Evolutionary conservation across 2,113 vertebrate genomes (phyloP).

Genomic region (Hypocryptadius cinnamomeus): DNA sequence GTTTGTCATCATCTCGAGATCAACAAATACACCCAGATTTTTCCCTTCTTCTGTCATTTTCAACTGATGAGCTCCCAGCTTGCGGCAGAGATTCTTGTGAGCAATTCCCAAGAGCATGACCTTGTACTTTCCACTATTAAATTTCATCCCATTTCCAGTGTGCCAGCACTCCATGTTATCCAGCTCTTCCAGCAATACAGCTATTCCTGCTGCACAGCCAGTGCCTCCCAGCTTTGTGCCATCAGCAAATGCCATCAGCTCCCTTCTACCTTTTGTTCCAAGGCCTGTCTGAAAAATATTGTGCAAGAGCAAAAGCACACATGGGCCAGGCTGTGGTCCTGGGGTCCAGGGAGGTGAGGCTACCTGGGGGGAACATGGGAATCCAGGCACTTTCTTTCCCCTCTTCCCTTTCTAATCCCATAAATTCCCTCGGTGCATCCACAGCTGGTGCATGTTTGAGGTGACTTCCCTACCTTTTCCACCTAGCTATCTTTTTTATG

Average conservation of each 20-base stretch:
- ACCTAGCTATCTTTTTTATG: neutral
- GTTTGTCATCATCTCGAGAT: neutral
- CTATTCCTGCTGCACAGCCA: neutral
- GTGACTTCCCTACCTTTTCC: neutral
- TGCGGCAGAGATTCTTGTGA: neutral
- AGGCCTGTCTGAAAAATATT: neutral
- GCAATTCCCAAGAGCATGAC: slow-evolving; percentile 18
- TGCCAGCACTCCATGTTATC: neutral
- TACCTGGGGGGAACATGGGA: neutral
- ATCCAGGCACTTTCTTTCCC: neutral
- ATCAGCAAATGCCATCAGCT: neutral
- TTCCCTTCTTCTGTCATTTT: slow-evolving; percentile 2
- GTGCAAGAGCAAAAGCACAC: neutral
- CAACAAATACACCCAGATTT: slow-evolving; percentile 26
- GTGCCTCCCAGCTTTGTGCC: neutral
- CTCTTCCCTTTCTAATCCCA: neutral
- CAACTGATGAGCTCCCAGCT: neutral
- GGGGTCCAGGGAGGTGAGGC: neutral
- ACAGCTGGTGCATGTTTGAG: neutral
- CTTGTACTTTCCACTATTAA: slow-evolving; percentile 34
- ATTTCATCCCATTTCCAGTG: slow-evolving; percentile 16
- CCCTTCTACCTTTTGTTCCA: neutral
- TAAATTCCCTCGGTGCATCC: neutral
- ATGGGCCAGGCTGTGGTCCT: neutral
- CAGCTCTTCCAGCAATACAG: neutral